Base-by-base conservation (phyloP, 2,113 vertebrate species). In the Peromyscus maniculatus region DNA sequence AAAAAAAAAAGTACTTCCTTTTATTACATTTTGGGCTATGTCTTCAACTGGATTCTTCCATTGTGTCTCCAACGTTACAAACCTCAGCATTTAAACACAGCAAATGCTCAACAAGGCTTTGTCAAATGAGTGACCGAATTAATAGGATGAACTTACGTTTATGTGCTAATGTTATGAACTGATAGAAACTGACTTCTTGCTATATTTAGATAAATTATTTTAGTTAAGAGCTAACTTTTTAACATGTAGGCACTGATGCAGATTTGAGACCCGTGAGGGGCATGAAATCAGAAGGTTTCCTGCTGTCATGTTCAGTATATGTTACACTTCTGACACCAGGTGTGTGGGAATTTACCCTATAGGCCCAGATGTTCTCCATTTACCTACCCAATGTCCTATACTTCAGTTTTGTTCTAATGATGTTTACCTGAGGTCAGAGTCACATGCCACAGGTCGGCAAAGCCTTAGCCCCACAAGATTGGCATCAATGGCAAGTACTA, bases 91-190 rank as follows among this genome's bases (percentile, higher is more conserved):
- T 66, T 96, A 87, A 79, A 57, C 7, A 28, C 57, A 87, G 19
- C 24, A 91, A 43, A 69, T 91, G 28, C 75, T 82, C 87, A 52
- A 59, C 19, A 94, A 79, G 89, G 75, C 43, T 67, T 90, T 62
- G 55, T 21, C 36, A 96, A 43, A 0, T 75, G 49, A 87, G 67
- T 86, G 11, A 94, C 31, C 36, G 9, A 75, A 82, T 75, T 71
- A 75, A 82, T 26, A n/a, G 43, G 12, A 72, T 52, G 39, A 52
- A 72, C 21, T 17, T 93, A 46, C 71, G 78, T 87, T 86, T 92
- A 87, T 80, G 72, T 89, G 86, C 57, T 89, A 28, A 74, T 59
- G 24, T 3, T 67, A 87, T 43, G 43, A 78, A 91, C 16, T 12
- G 5, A 62, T 62, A 83, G 55, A 59, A 87, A 75, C 7, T 91